Conservation (phyloP, 2,888 invertebrate genomes). For the Oasisia sp. region DNA sequence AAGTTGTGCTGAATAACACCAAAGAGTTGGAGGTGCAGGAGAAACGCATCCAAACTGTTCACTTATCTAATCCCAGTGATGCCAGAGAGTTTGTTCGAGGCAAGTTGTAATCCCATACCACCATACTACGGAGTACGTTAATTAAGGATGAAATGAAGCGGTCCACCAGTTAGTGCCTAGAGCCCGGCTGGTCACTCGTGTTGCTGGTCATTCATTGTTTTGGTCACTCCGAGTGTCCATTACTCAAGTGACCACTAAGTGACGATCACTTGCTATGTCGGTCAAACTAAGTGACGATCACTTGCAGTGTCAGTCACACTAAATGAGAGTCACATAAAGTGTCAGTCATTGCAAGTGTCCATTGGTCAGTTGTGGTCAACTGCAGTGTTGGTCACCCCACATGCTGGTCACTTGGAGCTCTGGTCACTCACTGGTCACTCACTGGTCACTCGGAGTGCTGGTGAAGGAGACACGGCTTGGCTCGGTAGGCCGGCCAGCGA, state of each 20-base stretch:
- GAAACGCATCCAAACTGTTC: neutral
- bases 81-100: neutral
- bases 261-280: no score
- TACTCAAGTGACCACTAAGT: no score
- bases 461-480: constrained; percentile 48
- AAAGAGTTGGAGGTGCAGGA: neutral
- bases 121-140: neutral
- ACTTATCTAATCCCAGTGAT: neutral
- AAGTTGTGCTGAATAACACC: neutral
- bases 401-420: neutral
- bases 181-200: neutral
- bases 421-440: neutral
- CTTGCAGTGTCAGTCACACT: no score
- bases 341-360: no score
- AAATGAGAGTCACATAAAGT: no score
- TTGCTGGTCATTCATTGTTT: neutral
- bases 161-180: neutral
- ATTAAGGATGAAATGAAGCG: neutral
- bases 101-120: neutral
- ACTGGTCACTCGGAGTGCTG: constrained; percentile 37
- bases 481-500: constrained; percentile 69
- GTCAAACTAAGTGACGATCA: no score
- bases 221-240: no score
- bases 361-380: no score
- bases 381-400: neutral